Conservation (phyloP, 2,888 invertebrate genomes). For the Morpho achilles region DNA sequence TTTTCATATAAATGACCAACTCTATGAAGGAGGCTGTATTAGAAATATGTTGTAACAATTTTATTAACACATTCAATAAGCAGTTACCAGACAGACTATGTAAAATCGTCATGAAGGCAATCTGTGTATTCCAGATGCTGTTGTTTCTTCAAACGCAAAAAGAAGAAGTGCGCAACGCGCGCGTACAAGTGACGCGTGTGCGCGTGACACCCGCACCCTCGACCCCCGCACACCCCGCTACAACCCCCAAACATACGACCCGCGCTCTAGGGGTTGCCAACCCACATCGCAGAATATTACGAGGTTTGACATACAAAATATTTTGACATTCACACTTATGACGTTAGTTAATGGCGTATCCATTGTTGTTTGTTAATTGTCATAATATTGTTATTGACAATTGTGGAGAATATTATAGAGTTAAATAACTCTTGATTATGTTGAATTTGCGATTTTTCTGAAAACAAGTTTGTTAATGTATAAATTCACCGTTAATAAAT, state of each 20-base stretch:
- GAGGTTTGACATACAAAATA: background rate
- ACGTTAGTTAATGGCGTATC: background rate
- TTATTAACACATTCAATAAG: conserved; percentile 14
- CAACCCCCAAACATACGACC: background rate
- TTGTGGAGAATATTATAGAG: background rate
- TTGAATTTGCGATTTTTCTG: background rate
- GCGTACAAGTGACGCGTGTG: conserved; percentile 92
- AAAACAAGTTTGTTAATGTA: background rate
- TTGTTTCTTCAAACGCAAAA: conserved; percentile 99
- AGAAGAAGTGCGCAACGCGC: conserved; percentile 95
- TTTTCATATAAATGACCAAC: no score
- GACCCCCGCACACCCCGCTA: conserved; percentile 19
- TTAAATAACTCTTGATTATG: background rate
- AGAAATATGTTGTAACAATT: no score
- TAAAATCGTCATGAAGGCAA: conserved; percentile 77
- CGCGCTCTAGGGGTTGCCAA: conserved; percentile 8
- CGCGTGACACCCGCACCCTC: conserved; percentile 40
- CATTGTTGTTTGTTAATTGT: background rate
- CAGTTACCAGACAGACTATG: conserved; percentile 68
- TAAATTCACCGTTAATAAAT: conserved; percentile 8
- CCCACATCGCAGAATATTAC: background rate
- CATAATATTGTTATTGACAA: background rate
- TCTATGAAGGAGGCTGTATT: no score
- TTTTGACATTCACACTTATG: no score
- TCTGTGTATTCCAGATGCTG: conserved; percentile 91